Base-by-base conservation (phyloP, 2,113 vertebrate genomes). In the Fulmarus glacialis region DNA sequence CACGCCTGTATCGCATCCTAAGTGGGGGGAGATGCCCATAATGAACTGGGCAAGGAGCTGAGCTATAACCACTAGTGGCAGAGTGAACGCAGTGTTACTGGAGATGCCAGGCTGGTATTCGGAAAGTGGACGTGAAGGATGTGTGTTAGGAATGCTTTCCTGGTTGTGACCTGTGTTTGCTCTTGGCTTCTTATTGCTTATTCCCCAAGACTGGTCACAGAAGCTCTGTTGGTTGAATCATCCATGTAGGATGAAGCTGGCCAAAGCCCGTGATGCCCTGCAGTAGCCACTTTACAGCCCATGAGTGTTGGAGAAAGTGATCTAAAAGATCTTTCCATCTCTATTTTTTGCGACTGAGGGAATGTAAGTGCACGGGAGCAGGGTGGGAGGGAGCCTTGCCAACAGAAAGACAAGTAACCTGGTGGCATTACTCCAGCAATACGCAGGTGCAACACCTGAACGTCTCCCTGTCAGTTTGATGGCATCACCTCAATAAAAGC, bases 21-120 rank as follows among this genome's bases (percentile, higher is more conserved):
- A 11, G 27, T 0, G 13, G 16, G 11, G 3, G 43, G 58, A 16
- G 26, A 15, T 19, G 8, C 40, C 53, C 9, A 0, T 12, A 24
- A 40, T 0, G 0, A 72, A 8, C 8, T 8, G 70, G 30, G 27
- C 5, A 21, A 50, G 42, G 47, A 87, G 29, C 5, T 43, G 50
- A 78, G 7, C 8, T 4, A 1, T 40, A 9, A 42, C 13, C 22
- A 6, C 14, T 6, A 11, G 11, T 1, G 1, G 0, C n/a, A 14
- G 20, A 22, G 53, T 3, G 36, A 47, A 11, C 11, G 36, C 5
- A 4, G 58, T 0, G 12, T 1, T 43, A 20, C 42, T 58, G 79
- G 59, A 53, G 63, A 2, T 34, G 47, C 5, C 68, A 36, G 59
- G 40, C 42, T 60, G 74, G n/a, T 4, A 2, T 75, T 29, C 30